Evolutionary conservation across 1,140 invertebrate genomes (phyloP).

Genomic region (Lepidurus apus): DNA sequence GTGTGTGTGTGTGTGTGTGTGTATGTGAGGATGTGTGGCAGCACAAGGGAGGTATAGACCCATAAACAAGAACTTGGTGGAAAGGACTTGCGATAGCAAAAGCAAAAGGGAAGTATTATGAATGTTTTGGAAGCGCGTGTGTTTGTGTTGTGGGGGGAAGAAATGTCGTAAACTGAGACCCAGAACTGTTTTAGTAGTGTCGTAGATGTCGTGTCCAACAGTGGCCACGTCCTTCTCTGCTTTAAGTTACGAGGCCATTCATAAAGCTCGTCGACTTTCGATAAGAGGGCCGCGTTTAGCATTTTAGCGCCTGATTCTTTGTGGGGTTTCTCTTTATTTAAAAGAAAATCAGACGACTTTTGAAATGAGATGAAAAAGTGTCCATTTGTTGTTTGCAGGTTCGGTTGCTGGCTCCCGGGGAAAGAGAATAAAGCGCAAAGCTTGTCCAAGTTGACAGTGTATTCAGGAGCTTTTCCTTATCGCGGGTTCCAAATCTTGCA

Average conservation of each 20-base stretch:
- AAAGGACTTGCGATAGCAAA: slow-evolving; percentile 9
- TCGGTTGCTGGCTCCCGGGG: neutral
- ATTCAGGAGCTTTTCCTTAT: neutral
- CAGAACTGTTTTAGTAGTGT: neutral
- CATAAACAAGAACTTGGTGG: neutral
- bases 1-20: neutral
- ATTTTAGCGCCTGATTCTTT: neutral
- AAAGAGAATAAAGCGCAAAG: neutral
- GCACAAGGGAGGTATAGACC: neutral
- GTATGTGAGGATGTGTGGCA: neutral
- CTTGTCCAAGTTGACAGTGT: neutral
- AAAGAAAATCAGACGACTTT: neutral
- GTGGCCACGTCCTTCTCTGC: neutral
- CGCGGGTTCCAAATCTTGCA: neutral
- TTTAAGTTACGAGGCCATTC: slow-evolving; percentile 1
- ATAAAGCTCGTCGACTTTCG: neutral
- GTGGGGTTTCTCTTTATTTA: neutral
- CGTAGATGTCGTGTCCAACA: slow-evolving; percentile 12
- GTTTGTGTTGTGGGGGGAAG: neutral
- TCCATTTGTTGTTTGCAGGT: neutral
- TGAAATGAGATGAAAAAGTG: neutral
- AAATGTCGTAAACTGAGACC: neutral
- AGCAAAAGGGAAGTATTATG: neutral
- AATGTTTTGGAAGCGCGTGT: slow-evolving; percentile 3
- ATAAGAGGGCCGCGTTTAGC: neutral